A percentile compares a stretch with the other conserved stretches of the same genome.
These are phyloP conservation scores for Theonella swinhoei DNA, from an alignment of 37 sponge, comb jelly and placozoan species.

Conservation along the genomic window DNA sequence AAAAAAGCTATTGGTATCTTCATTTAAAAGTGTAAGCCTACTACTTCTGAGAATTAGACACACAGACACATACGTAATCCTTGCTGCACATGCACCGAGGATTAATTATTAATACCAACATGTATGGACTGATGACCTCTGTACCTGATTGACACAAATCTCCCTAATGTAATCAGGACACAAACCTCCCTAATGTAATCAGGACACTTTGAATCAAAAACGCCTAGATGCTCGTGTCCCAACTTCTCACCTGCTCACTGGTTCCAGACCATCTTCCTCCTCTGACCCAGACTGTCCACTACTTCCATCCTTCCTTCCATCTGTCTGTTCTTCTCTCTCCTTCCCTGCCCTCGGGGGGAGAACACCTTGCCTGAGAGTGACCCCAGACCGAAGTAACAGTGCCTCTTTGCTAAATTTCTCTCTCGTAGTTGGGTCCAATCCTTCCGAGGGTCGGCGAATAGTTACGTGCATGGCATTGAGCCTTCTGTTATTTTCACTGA, in stretches of 20 bases:
- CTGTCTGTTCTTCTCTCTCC: constrained; percentile 4
- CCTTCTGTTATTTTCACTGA: constrained; percentile 33
- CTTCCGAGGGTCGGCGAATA: background rate
- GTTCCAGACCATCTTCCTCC: constrained; percentile 34
- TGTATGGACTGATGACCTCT: too few species aligned
- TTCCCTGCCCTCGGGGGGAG: constrained; percentile 2
- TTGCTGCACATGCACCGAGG: too few species aligned
- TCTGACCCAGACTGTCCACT: constrained; percentile 10
- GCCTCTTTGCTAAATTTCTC: constrained; percentile 23
- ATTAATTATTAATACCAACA: too few species aligned
- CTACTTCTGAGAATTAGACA: too few species aligned
- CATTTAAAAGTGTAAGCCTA: too few species aligned
- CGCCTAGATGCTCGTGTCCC: too few species aligned
- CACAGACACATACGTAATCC: too few species aligned
- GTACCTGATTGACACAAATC: too few species aligned
- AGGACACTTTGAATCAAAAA: too few species aligned
- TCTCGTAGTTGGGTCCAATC: background rate
- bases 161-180: too few species aligned
- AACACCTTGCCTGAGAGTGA: constrained; percentile 14
- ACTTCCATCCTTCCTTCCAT: background rate
- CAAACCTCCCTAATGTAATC: too few species aligned
- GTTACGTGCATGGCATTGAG: constrained; percentile 20
- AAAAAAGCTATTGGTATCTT: too few species aligned
- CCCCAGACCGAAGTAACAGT: constrained; percentile 51
- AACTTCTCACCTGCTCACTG: constrained; percentile 35